Evolutionary conservation across 2,113 vertebrate species (phyloP).

Genomic region (Melospiza melodia): DNA sequence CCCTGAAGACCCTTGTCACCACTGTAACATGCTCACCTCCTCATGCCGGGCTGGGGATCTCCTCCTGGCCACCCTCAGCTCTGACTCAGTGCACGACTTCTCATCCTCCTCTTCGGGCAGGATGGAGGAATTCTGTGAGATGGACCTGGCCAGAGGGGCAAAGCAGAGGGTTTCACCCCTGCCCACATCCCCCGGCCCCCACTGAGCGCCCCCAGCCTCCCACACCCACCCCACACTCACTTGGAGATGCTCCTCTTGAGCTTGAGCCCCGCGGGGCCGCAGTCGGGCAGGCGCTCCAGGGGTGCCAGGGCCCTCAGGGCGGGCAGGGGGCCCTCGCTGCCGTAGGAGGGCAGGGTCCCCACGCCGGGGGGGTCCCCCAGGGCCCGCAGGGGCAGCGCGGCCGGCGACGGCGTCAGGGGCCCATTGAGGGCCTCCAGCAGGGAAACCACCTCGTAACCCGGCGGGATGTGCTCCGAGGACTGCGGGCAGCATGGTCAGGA

Average conservation of each 20-base stretch:
- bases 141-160: constrained; percentile 72
- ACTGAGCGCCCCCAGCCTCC: fast-evolving
- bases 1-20: too few species aligned
- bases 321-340: constrained; percentile 81
- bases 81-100: constrained; percentile 88
- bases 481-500: constrained; percentile 13
- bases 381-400: constrained; percentile 75
- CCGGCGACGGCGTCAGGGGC: constrained; percentile 85
- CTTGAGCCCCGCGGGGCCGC: constrained; percentile 81
- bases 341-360: constrained; percentile 82
- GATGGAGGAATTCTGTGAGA: constrained; percentile 93
- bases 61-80: constrained; percentile 78
- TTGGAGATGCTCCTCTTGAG: constrained; percentile 90
- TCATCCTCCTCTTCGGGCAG: constrained; percentile 91
- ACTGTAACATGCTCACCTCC: constrained; percentile 74
- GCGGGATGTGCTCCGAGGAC: constrained; percentile 93
- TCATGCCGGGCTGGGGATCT: constrained; percentile 74
- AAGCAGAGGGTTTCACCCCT: neutral
- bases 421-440: constrained; percentile 95
- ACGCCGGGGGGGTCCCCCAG: constrained; percentile 80
- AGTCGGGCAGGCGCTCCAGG: constrained; percentile 80
- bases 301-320: constrained; percentile 81
- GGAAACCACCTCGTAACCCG: constrained; percentile 93
- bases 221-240: constrained; percentile 66
- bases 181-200: neutral